These are phyloP conservation scores for Sebastes matsubarae DNA, from an alignment of 2,797 vertebrate species.

Conservation along the genomic window DNA sequence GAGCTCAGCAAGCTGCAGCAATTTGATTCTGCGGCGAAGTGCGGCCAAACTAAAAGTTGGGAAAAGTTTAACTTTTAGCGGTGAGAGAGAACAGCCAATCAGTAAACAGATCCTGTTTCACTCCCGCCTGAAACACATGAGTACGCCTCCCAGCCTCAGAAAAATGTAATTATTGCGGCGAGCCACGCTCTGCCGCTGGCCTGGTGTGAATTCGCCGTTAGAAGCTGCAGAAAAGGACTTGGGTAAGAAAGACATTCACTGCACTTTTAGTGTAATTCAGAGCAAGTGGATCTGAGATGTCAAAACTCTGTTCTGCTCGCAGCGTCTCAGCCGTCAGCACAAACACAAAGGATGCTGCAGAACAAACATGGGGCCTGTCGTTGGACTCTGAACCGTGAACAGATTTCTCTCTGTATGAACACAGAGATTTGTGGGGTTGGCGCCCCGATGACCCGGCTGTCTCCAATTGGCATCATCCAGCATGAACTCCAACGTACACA, in stretches of 20 bases:
- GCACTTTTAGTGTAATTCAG: neutral
- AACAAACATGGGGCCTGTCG: conserved; percentile 17
- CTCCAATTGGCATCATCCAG: neutral
- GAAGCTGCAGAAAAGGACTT: neutral
- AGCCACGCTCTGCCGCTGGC: too few species aligned
- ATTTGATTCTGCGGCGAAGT: too few species aligned
- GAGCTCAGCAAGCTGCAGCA: too few species aligned
- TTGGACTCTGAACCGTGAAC: conserved; percentile 7
- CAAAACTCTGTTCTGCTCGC: neutral
- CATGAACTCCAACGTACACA: neutral
- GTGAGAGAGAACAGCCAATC: too few species aligned
- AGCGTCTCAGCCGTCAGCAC: neutral
- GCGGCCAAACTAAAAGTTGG: too few species aligned
- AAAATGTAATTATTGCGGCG: neutral
- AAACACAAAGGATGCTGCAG: conserved; percentile 12
- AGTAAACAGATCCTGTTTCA: neutral
- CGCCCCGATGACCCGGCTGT: neutral
- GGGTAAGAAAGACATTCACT: neutral
- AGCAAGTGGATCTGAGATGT: neutral
- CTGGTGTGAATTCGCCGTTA: neutral
- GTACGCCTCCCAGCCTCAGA: too few species aligned
- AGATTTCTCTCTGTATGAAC: conserved; percentile 27
- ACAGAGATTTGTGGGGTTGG: conserved; percentile 10
- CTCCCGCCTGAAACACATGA: neutral
- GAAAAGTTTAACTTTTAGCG: too few species aligned